Base-by-base conservation (phyloP, 1,140 invertebrate species). In the Rhagoletis pomonella region DNA sequence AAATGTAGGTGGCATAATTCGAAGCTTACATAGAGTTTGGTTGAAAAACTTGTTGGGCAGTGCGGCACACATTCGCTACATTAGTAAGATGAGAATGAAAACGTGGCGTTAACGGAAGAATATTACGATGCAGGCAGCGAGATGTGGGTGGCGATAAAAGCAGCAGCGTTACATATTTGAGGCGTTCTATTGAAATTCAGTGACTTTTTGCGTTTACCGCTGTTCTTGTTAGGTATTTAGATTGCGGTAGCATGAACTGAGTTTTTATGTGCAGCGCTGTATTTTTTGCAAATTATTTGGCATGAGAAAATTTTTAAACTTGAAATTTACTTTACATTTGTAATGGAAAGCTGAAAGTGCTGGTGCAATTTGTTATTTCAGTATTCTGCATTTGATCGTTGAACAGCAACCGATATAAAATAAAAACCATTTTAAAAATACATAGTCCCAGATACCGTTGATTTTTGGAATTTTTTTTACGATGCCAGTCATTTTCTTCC, bases 1-100 rank as follows among this genome's bases (percentile, higher is more conserved):
- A 50, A 87, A 73, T 73, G 65, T 87, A 50, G 86, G 44, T 87
- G 86, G 73, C 86, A 87, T 87, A 87, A 87, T 87, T 87, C 73
- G 86, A 73, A 19, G n/a, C 2, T 73, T 67, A 73, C 10, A 39
- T 44, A n/a, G 3, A 73, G 42, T 73, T 73, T 50, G 2, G 1
- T 17, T 73, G 1, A n/a, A 73, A 44, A 73, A 12, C 29, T 29
- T 29, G 62, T 64, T 1, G 29, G 29, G 5, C 4, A 64, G 2
- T 4, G 59, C 9, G 29, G 29, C 29, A 0, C 29, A 29, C 29
- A 29, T 29, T 29, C 29, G 29, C 29, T n/a, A 29, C 29, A 10
- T 6, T 42, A 29, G 29, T 67, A 12, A 10, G n/a, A 29, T 19
- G 64, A 19, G 19, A 39, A 29, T 9, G 64, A 65, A 65, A 29